Evolutionary conservation across 2,888 invertebrate genomes (phyloP), one percentile per base, ranked within the genome.

Genomic region (Clistopyga incitator): DNA sequence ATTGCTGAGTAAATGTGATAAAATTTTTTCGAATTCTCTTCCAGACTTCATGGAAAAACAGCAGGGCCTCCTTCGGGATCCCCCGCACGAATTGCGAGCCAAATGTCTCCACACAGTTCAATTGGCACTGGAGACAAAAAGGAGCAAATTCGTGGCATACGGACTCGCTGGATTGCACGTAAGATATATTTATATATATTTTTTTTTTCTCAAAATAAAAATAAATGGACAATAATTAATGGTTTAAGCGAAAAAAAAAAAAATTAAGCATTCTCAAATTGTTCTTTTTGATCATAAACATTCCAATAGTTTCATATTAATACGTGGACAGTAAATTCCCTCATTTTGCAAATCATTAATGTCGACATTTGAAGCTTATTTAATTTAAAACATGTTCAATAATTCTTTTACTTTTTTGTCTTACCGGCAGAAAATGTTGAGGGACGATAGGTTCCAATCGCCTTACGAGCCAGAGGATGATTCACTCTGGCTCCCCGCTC

Each of bases 151-250:
- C 86, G 96, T 98, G 81, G 95, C 96, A 54, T 96, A 96, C 92
- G 97, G 98, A 11, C 94, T 99, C 59, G 96, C 96, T 91, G 98
- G 98, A 86, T 96, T 99, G 91, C 98, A 98, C 94, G 98, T 98
- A 94, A 94, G 96, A 95, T 52, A 34, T n/a, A n/a, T n/a, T 59
- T 50, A 2, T 6, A 15, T 15, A 56, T 15, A 25, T 56, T 23
- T 11, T 15, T 13, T 15, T 23, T 25, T 56, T 1, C 11, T 15
- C 13, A 4, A 25, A 50, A 50, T 8, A 20, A 18, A 18, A 50
- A n/a, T n/a, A n/a, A 18, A 50, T 38, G 38, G 10, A 38, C 6
- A 18, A n/a, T 50, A 15, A n/a, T 50, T 45, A 18, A 4, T 50
- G n/a, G 0, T 50, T 8, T 29, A 29, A 29, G 4, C 2, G 4